A percentile compares a stretch with the other conserved stretches of the same genome.
Conservation (phyloP, 2,797 vertebrate species). For the Sphenopsis melanotis region DNA sequence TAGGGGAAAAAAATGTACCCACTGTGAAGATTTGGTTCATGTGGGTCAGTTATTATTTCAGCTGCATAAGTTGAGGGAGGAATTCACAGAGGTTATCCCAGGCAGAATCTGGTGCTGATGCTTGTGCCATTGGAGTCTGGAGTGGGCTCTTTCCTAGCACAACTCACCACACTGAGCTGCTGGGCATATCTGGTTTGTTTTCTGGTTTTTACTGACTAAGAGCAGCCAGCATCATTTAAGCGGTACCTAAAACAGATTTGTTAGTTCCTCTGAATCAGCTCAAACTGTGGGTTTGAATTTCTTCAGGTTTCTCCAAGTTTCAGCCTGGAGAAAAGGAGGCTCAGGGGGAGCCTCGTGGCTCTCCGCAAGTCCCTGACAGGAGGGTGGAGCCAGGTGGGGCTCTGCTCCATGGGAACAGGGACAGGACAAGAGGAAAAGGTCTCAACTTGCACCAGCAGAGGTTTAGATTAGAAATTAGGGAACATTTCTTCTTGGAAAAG, state of each 20-base stretch:
- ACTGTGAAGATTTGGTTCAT: conserved; percentile 1
- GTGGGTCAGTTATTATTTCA: neutral
- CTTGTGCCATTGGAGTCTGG: neutral
- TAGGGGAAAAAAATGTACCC: neutral
- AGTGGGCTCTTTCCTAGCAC: neutral
- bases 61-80: neutral
- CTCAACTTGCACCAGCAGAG: neutral
- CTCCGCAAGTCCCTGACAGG: neutral
- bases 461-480: neutral
- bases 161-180: neutral
- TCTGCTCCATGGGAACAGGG: neutral
- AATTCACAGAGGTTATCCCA: neutral
- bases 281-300: neutral
- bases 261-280: neutral
- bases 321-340: neutral
- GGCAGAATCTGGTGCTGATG: neutral
- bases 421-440: neutral
- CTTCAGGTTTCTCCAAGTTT: neutral
- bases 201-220: neutral
- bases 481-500: neutral
- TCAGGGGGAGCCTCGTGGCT: neutral
- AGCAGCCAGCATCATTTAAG: neutral
- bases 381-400: neutral
- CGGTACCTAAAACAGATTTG: neutral
- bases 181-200: neutral